Conservation (phyloP, 2,113 vertebrate species). For the Anguilla japonica region DNA sequence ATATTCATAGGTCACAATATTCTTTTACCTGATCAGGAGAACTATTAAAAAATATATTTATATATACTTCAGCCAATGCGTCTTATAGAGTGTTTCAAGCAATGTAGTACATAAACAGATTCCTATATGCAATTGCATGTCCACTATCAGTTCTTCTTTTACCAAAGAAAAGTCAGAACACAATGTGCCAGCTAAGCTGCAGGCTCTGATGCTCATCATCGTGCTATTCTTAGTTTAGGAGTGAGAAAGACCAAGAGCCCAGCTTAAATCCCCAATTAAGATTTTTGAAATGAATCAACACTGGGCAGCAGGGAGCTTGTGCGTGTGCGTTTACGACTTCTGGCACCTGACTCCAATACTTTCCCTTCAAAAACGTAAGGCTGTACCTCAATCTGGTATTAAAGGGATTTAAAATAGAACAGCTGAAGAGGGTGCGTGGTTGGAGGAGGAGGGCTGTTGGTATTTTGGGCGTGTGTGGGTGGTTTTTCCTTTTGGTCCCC, state of each 20-base stretch:
- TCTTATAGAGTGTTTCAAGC: not conserved
- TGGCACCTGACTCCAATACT: slow-evolving; percentile 54
- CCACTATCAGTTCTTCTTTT: not conserved
- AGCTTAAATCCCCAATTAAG: slow-evolving; percentile 71
- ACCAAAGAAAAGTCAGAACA: slow-evolving; percentile 27
- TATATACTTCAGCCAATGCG: not conserved
- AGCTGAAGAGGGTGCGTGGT: slow-evolving; percentile 53
- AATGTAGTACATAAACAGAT: not conserved
- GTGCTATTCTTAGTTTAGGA: slow-evolving; percentile 59
- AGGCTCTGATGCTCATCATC: slow-evolving; percentile 53
- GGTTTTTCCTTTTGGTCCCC: slow-evolving; percentile 33
- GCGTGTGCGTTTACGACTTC: slow-evolving; percentile 32
- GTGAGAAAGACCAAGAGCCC: slow-evolving; percentile 53
- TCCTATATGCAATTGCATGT: not conserved
- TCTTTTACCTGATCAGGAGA: too few relatives aligned
- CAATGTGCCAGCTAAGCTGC: slow-evolving; percentile 35
- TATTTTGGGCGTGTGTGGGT: slow-evolving; percentile 16
- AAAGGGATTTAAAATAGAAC: slow-evolving; percentile 55
- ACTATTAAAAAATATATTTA: not conserved
- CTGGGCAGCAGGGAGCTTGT: slow-evolving; percentile 38
- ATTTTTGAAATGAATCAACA: slow-evolving; percentile 58
- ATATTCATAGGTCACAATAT: not conserved
- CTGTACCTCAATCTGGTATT: slow-evolving; percentile 51
- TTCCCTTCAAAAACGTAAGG: slow-evolving; percentile 46
- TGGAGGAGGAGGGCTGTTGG: slow-evolving; percentile 38